Base-by-base conservation (phyloP, 2,113 vertebrate genomes). In the Embiotoca jacksoni region DNA sequence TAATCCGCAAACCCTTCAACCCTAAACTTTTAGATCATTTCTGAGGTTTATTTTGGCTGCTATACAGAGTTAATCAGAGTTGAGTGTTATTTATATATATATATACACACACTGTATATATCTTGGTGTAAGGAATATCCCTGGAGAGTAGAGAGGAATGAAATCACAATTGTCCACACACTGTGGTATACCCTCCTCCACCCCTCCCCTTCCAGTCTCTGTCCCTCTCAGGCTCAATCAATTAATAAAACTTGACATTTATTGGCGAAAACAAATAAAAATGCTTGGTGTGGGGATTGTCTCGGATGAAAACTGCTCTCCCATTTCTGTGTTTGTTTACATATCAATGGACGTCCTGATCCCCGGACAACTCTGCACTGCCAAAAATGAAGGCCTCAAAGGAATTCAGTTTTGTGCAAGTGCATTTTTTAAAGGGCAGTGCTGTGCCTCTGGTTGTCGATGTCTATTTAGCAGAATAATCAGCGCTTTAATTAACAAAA, bases 401-500 rank as follows among this genome's bases (percentile, higher is more conserved):
- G 86, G 76, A 87, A 71, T 87, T 81, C n/a, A 62, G 78, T 82
- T 61, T 46, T 60, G 54, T 61, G 84, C 84, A 80, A 89, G 88
- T 80, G 76, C 41, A 57, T 89, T 82, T 80, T 90, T 72, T 78
- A 92, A 94, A 92, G 93, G 90, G 81, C 89, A 92, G 74, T 53
- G 60, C 82, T 62, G 80, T 0, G 64, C 81, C 84, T 85, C 76
- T 81, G 82, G 83, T 87, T 88, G 89, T 92, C 75, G 44, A 78
- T 87, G 85, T 88, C 83, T 82, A 86, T 94, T 93, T 91, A 89
- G 80, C 71, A 85, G 72, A 87, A 89, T 90, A 91, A 93, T 94
- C 92, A 86, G 88, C 52, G 71, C 75, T 88, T 93, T 92, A 93
- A 94, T 94, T 92, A 94, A 92, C 75, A 83, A 90, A 91, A 88